A percentile compares a stretch with the other conserved stretches of the same genome.
phyloP scores from a whole-genome alignment of 2,113 vertebrate species.

The Scalopus aquaticus region DNA sequence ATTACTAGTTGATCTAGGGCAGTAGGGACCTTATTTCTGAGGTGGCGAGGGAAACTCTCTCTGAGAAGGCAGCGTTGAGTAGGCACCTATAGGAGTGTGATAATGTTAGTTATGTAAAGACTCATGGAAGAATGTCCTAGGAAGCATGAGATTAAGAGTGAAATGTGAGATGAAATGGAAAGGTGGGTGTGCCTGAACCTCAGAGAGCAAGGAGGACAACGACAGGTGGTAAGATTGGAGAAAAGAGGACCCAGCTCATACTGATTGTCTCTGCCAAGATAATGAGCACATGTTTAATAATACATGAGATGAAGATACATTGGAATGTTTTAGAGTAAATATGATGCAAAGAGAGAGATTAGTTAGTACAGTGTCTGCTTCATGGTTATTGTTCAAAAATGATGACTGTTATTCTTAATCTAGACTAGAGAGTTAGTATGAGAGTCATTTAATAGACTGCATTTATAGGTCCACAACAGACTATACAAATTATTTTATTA shows the following conservation, averaged over 20 bases:
- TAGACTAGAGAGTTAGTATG: neutral
- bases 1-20: neutral
- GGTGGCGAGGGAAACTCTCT: neutral
- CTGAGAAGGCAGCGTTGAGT: neutral
- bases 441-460: neutral
- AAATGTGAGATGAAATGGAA: neutral
- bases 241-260: neutral
- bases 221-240: neutral
- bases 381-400: neutral
- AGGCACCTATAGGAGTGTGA: neutral
- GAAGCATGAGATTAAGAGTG: neutral
- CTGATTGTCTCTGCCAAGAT: neutral
- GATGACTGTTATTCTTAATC: neutral
- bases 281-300: neutral
- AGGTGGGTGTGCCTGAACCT: too few species aligned
- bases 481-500: neutral
- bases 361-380: neutral
- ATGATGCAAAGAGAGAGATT: neutral
- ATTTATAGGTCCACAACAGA: neutral
- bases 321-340: neutral
- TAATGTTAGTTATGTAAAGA: neutral
- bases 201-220: neutral
- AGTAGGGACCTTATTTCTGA: fast-evolving
- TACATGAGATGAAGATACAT: neutral
- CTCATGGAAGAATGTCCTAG: neutral